These are phyloP conservation scores for Leuciscus idus DNA, from an alignment of 2,113 vertebrate species.

Conservation along the genomic window DNA sequence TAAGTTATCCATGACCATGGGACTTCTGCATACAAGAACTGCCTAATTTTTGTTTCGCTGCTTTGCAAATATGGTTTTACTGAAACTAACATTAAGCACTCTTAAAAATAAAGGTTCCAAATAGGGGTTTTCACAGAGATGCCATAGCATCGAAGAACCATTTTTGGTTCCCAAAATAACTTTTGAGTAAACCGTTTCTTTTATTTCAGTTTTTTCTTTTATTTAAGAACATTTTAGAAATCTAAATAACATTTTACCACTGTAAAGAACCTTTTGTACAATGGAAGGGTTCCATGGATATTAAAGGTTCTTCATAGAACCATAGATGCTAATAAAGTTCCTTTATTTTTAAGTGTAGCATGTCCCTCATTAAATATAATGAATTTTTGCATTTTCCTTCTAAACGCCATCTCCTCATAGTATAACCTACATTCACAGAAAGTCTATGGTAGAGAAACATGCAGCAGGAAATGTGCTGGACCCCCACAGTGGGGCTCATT, in stretches of 20 bases:
- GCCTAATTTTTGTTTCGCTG: not conserved
- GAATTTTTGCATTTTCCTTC: not conserved
- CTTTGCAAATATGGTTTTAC: not conserved
- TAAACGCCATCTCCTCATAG: not conserved
- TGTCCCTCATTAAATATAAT: not conserved
- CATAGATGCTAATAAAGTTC: not conserved
- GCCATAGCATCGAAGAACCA: not conserved
- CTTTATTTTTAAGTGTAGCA: not conserved
- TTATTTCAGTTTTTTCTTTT: no score
- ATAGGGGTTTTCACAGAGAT: not conserved
- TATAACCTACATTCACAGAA: not conserved
- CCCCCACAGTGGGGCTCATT: constrained; percentile 59
- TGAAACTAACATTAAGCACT: not conserved
- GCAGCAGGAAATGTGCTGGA: constrained; percentile 51
- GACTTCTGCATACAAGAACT: not conserved
- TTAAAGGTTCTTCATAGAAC: not conserved
- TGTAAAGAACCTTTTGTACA: not conserved
- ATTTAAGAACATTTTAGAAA: not conserved
- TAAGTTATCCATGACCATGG: not conserved
- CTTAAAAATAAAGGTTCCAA: not conserved
- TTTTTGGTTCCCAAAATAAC: not conserved
- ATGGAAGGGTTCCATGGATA: not conserved
- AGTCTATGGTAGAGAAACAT: constrained; percentile 38
- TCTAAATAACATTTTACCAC: not conserved
- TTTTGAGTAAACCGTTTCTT: not conserved